Percentiles rank a stretch among this genome's conserved stretches.
Conservation (phyloP, 2,888 invertebrate genomes). For the Lacanobia wlatinum region DNA sequence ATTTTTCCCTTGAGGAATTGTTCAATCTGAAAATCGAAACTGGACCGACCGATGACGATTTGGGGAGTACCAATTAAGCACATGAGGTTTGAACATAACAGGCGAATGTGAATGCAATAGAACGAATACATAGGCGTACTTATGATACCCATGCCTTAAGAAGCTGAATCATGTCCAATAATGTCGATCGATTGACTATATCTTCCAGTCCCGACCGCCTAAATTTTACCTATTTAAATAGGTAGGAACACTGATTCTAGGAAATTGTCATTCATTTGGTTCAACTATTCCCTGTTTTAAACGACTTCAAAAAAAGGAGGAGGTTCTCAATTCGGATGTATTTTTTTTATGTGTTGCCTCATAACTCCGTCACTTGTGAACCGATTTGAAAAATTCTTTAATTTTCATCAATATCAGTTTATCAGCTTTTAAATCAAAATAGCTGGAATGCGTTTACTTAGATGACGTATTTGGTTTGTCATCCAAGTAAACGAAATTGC, state of each 20-base stretch:
- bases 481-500: too few relatives aligned
- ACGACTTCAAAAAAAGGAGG: too few relatives aligned
- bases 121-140: constrained; percentile 3
- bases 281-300: neutral
- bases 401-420: too few relatives aligned
- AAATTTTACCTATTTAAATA: too few relatives aligned
- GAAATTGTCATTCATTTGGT: neutral
- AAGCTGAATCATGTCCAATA: neutral
- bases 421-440: too few relatives aligned
- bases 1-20: neutral
- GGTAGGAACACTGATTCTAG: neutral
- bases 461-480: too few relatives aligned
- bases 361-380: too few relatives aligned
- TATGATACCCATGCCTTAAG: neutral
- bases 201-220: neutral
- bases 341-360: too few relatives aligned
- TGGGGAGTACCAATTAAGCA: neutral
- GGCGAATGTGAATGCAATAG: neutral
- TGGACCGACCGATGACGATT: neutral
- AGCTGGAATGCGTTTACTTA: too few relatives aligned
- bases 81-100: neutral
- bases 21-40: neutral
- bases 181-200: neutral
- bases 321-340: too few relatives aligned
- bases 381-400: too few relatives aligned